Conservation (phyloP, 2,797 vertebrate species). For the Lithobates pipiens region DNA sequence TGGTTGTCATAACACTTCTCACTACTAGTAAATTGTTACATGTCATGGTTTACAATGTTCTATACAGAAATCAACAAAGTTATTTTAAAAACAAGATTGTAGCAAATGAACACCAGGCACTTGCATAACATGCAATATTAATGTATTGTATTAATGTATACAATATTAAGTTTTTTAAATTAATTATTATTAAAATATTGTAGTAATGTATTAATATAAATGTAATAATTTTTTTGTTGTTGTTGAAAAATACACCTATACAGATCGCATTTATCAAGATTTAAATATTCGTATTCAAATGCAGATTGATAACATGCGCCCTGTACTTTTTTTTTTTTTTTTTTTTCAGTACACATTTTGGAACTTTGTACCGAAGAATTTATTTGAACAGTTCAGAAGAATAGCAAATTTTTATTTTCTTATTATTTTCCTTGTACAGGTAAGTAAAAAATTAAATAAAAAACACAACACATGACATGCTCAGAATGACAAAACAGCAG, state of each 20-base stretch:
- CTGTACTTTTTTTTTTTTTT: slow-evolving; percentile 48
- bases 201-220: too few species aligned
- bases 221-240: not conserved
- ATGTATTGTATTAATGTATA: too few species aligned
- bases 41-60: not conserved
- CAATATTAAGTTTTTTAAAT: too few species aligned
- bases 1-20: not conserved
- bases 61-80: not conserved
- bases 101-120: not conserved
- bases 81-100: not conserved
- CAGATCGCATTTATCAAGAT: too few species aligned
- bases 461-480: too few species aligned
- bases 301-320: too few species aligned
- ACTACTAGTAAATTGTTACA: not conserved
- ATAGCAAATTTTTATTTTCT: slow-evolving; percentile 99
- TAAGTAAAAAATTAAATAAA: slow-evolving; percentile 67
- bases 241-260: not conserved
- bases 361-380: slow-evolving; percentile 97
- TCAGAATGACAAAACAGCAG: too few species aligned
- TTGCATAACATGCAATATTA: not conserved
- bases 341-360: slow-evolving; percentile 92
- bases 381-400: slow-evolving; percentile 98
- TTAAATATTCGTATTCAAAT: not conserved
- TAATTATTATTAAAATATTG: too few species aligned
- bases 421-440: slow-evolving; percentile 98